Evolutionary conservation across 2,113 vertebrate species (phyloP), one percentile per base, ranked within the genome.

Genomic region (Xiphias gladius): DNA sequence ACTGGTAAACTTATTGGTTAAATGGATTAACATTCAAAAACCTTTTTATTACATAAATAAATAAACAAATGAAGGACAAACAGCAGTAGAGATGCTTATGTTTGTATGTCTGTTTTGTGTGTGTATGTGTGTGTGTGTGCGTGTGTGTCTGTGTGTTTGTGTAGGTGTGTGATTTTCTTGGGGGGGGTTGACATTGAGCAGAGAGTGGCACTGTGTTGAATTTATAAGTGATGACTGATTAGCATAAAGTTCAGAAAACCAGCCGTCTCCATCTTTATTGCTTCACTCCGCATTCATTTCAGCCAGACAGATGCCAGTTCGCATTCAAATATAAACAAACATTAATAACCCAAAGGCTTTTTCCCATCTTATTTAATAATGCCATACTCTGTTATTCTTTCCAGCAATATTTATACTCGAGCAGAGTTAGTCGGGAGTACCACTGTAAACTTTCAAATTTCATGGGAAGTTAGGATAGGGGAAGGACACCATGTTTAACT

Each of bases 211-310:
- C 48, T 70, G 52, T 58, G 62, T 86, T 91, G 87, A 90, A 90
- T 87, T 73, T 86, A 83, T 87, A 89, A 90, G 86, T 89, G 90
- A 86, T 71, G 84, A 81, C 74, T 92, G 84, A 92, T 93, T 92
- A 87, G 87, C 92, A 93, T 93, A 86, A 79, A 66, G 82, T 82
- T 88, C 84, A 87, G 88, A 83, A 91, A 91, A 86, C 55, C 66
- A 81, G 86, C 68, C 72, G 54, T 80, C 87, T 85, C 79, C 79
- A 87, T 75, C 79, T 89, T 92, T 92, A 93, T 93, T 93, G 89
- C 88, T 91, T 92, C 85, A 73, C 90, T 89, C 88, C 82, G 86
- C 87, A 89, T 89, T 91, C 80, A 89, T 90, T 91, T 85, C 85
- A 74, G 65, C 73, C 71, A 68, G 57, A 67, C 90, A 88, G 81